phyloP scores from a whole-genome alignment of 1,140 invertebrate species.

The Penaeus chinensis region DNA sequence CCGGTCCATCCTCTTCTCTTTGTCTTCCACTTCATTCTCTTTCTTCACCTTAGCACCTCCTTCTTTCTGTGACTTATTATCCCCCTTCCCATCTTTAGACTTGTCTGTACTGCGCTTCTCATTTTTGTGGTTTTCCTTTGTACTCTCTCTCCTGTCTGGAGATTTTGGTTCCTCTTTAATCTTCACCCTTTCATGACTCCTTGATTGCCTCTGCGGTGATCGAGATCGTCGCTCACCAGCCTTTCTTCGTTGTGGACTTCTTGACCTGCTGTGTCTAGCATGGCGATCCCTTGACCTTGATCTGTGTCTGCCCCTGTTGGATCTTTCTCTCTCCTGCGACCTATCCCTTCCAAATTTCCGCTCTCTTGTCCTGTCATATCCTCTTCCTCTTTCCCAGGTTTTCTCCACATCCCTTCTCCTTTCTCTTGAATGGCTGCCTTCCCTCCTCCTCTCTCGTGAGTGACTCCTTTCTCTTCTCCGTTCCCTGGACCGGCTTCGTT shows the following conservation, averaged over 20 bases:
- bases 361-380: constrained; percentile 14
- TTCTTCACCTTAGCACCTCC: constrained; percentile 61
- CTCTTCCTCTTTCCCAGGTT: not conserved
- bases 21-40: constrained; percentile 49
- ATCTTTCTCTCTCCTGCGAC: constrained; percentile 17
- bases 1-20: constrained; percentile 58
- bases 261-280: constrained; percentile 37
- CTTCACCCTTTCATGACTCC: constrained; percentile 2
- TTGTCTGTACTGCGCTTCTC: constrained; percentile 39
- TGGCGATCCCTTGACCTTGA: constrained; percentile 14
- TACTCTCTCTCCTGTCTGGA: constrained; percentile 8
- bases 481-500: constrained; percentile 46
- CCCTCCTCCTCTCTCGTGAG: constrained; percentile 51
- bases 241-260: constrained; percentile 28
- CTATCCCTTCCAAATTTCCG: constrained; percentile 35
- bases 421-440: constrained; percentile 52
- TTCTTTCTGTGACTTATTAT: constrained; percentile 52
- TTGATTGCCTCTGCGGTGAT: constrained; percentile 13
- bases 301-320: constrained; percentile 45
- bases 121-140: not conserved
- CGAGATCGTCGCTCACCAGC: constrained; percentile 26
- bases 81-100: not conserved
- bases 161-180: constrained; percentile 43
- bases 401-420: constrained; percentile 62
- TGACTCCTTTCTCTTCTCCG: constrained; percentile 53